Evolutionary conservation across 2,797 vertebrate species (phyloP), one percentile per base, ranked within the genome.

Genomic region (Diglossa cyanea): DNA sequence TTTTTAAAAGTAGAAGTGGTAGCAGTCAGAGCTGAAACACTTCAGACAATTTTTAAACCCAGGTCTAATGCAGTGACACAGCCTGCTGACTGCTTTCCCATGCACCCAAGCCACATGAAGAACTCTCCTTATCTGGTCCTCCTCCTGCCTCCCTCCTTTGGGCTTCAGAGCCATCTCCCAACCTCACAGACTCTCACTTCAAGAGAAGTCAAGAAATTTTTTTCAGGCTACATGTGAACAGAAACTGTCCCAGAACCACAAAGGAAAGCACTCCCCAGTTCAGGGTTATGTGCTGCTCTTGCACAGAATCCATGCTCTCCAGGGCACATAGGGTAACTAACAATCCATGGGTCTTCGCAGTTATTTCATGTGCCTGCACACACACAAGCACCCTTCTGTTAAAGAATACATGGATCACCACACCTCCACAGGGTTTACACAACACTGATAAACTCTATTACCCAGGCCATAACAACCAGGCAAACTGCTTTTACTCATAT

Each of bases 311-410:
- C 33, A n/a, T 4, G 9, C 42, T 80, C 61, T 62, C 40, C 28
- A 31, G 31, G 18, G 21, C 15, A n/a, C 0, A 0, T 7, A 12
- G 55, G 7, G 19, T 33, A n/a, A 86, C 30, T 40, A 70, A 50
- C n/a, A 76, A 63, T 23, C 53, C 60, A 31, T 5, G 0, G 8
- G 13, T 55, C 21, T 51, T 60, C 37, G 42, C 9, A 73, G 47
- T 26, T 79, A 11, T 23, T n/a, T 78, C 35, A 12, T 12, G 14
- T 19, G 5, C 17, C 23, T 58, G 48, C 10, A 13, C 16, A 33
- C 14, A 61, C 18, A 42, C 10, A 45, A 15, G 35, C 11, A 63
- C 15, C 17, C 16, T 18, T 10, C 24, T 84, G n/a, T 47, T 62
- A 47, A 25, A 74, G n/a, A 88, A 47, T 3, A 30, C 19, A 23